A percentile compares a stretch with the other conserved stretches of the same genome.
These are phyloP conservation scores for Plodia interpunctella DNA, from an alignment of 1,140 invertebrate species.

Conservation along the genomic window DNA sequence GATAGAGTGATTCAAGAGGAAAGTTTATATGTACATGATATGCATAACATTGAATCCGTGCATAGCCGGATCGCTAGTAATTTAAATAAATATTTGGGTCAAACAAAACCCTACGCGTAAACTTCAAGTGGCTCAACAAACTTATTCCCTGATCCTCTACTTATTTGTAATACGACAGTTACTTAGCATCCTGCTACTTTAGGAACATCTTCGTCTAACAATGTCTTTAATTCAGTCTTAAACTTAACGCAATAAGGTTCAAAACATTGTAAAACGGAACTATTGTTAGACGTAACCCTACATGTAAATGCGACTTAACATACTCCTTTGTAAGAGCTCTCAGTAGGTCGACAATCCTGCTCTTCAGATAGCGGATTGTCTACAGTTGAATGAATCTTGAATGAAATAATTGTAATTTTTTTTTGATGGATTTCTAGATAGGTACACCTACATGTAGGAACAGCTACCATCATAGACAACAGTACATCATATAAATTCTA, in stretches of 20 bases:
- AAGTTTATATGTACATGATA: too few relatives aligned
- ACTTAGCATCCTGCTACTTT: background rate
- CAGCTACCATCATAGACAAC: too few relatives aligned
- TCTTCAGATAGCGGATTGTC: background rate
- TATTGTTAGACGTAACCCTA: background rate
- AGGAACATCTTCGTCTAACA: background rate
- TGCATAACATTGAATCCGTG: too few relatives aligned
- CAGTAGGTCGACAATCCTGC: background rate
- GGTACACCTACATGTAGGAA: too few relatives aligned
- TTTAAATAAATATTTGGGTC: background rate
- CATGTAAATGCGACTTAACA: conserved; percentile 5
- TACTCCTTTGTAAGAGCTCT: conserved; percentile 2
- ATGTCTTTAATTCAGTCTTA: background rate
- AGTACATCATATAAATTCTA: too few relatives aligned
- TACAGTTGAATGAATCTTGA: background rate
- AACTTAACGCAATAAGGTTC: background rate
- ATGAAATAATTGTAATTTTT: background rate
- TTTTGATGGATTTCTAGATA: too few relatives aligned
- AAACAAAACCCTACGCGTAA: background rate
- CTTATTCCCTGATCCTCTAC: background rate
- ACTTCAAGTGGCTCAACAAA: background rate
- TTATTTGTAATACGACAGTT: conserved; percentile 5
- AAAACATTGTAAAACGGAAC: background rate
- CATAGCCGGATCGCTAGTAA: too few relatives aligned
- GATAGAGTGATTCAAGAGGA: too few relatives aligned